Conservation (phyloP, 2,888 invertebrate genomes). For the Conops quadrifasciatus region DNA sequence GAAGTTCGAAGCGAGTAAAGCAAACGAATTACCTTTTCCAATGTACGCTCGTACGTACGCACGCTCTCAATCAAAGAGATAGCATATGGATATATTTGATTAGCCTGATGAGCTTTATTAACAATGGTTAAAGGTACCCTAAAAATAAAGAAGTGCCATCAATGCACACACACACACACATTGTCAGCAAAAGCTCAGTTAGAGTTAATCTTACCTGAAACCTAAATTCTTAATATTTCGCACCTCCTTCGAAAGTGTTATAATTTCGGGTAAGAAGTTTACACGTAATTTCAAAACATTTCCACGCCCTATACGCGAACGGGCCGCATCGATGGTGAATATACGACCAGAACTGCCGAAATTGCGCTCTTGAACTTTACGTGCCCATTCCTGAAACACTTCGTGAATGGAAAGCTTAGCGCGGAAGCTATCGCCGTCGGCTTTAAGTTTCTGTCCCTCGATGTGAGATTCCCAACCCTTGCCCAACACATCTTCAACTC, state of each 20-base stretch:
- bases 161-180: too few species aligned
- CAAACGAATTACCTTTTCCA: constrained; percentile 83
- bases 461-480: constrained; percentile 99
- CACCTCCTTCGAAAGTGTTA: constrained; percentile 97
- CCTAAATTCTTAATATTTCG: constrained; percentile 94
- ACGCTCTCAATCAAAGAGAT: constrained; percentile 98
- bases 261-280: constrained; percentile 98
- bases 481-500: constrained; percentile 97
- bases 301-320: constrained; percentile 78
- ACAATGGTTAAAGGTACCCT: constrained; percentile 97
- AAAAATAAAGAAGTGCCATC: constrained; percentile 55
- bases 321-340: constrained; percentile 88
- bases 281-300: constrained; percentile 89
- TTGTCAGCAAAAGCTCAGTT: too few species aligned
- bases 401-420: constrained; percentile 95
- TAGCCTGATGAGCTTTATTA: constrained; percentile 98
- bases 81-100: constrained; percentile 97
- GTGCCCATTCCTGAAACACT: constrained; percentile 98
- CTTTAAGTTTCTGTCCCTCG: constrained; percentile 96
- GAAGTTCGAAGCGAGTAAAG: not conserved
- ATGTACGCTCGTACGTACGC: constrained; percentile 93
- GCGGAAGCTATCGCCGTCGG: constrained; percentile 97
- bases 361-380: constrained; percentile 92
- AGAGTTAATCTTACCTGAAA: constrained; percentile 73
- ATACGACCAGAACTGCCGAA: constrained; percentile 93